phyloP scores from a whole-genome alignment of 2,113 vertebrate genomes.

The Podocnemis expansa region DNA sequence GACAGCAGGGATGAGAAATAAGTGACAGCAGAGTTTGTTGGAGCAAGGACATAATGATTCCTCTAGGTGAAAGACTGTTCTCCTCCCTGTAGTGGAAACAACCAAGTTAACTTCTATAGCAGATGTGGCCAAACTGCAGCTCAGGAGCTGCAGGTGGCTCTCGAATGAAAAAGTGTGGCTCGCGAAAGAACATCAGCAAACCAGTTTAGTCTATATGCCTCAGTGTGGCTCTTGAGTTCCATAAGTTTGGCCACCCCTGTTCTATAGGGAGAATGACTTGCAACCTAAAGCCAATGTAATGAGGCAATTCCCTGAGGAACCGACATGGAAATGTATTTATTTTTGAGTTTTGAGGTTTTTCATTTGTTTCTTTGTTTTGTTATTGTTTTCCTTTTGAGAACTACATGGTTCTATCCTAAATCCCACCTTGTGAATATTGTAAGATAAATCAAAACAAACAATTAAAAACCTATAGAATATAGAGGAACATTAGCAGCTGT shows the following conservation, averaged over 20 bases:
- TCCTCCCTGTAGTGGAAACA: background rate
- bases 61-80: background rate
- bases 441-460: background rate
- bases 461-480: background rate
- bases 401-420: background rate
- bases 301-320: background rate
- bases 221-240: no score
- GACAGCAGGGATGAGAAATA: no score
- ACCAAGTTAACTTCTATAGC: background rate
- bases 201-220: no score
- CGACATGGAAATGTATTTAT: background rate
- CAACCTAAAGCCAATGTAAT: no score
- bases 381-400: background rate
- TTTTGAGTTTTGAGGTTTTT: background rate
- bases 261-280: background rate
- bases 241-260: no score
- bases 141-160: no score
- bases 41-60: background rate
- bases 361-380: background rate
- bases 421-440: background rate
- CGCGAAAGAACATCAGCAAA: no score
- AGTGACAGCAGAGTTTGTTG: background rate
- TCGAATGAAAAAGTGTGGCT: no score
- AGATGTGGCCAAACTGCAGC: no score
- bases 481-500: no score